Evolutionary conservation across 1,140 invertebrate species (phyloP).

Genomic region (Pseudomyrmex dendroicus): DNA sequence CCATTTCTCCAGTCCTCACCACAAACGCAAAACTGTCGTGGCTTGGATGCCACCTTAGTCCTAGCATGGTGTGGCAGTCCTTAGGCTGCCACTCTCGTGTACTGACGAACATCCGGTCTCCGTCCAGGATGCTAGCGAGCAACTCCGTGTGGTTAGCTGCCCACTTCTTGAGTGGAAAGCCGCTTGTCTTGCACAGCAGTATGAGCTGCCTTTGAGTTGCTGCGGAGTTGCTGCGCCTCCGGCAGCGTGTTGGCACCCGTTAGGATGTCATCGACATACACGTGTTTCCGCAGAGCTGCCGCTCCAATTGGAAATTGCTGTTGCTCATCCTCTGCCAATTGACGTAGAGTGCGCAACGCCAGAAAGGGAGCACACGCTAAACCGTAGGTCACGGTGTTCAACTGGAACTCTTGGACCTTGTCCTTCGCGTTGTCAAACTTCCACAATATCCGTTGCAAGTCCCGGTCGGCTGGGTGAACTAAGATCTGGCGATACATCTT

Average conservation of each 20-base stretch:
- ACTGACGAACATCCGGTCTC: background rate
- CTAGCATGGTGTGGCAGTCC: background rate
- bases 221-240: background rate
- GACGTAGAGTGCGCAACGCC: background rate
- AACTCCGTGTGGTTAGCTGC: slow-evolving; percentile 3
- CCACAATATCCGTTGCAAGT: background rate
- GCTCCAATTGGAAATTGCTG: background rate
- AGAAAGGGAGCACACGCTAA: background rate
- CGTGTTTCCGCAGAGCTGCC: accelerated
- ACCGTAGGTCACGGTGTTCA: background rate
- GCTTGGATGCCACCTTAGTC: background rate
- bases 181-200: slow-evolving; percentile 27
- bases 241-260: background rate
- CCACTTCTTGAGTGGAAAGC: slow-evolving; percentile 57
- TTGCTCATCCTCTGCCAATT: background rate
- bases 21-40: background rate
- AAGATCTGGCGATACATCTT: slow-evolving; percentile 2
- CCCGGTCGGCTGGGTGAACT: background rate
- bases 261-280: background rate
- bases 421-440: accelerated
- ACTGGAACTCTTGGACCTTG: background rate
- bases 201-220: slow-evolving; percentile 1
- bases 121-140: background rate
- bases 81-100: background rate
- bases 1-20: no score